Conservation (phyloP, 1,140 invertebrate genomes). For the Formica exsecta region DNA sequence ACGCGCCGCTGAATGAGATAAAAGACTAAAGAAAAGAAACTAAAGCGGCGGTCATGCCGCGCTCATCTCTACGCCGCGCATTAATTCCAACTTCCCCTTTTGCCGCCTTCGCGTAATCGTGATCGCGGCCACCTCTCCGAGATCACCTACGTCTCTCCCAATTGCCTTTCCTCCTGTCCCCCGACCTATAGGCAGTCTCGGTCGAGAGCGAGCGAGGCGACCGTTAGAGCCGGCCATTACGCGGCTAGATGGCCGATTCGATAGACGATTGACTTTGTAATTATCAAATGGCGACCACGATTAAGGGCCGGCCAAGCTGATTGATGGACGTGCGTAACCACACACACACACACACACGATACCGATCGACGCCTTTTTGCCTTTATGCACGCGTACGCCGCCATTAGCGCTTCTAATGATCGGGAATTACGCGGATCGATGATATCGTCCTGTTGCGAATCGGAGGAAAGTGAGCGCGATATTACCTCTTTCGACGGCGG, state of each 20-base stretch:
- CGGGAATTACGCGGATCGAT: slow-evolving; percentile 65
- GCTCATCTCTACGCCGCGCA: background rate
- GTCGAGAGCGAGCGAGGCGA: background rate
- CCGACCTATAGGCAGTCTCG: slow-evolving; percentile 5
- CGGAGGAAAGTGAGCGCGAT: slow-evolving; percentile 43
- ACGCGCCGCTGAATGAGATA: slow-evolving; percentile 4
- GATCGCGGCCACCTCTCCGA: slow-evolving; percentile 55
- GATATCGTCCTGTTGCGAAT: slow-evolving; percentile 63
- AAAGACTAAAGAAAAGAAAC: slow-evolving; percentile 6
- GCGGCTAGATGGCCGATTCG: slow-evolving; percentile 54
- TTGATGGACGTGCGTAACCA: slow-evolving; percentile 48
- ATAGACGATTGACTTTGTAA: slow-evolving; percentile 70
- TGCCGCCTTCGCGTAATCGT: slow-evolving; percentile 45
- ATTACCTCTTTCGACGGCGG: background rate
- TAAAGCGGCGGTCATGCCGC: background rate
- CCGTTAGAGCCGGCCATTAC: slow-evolving; percentile 50
- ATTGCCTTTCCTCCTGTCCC: slow-evolving; percentile 41
- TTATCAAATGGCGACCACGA: slow-evolving; percentile 62
- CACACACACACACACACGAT: background rate
- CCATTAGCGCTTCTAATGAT: slow-evolving; percentile 67
- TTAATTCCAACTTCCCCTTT: slow-evolving; percentile 58
- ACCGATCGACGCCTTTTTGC: slow-evolving; percentile 38
- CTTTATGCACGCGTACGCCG: background rate
- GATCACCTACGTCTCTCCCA: slow-evolving; percentile 65
- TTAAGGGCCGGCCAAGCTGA: slow-evolving; percentile 56